phyloP scores from a whole-genome alignment of 2,113 vertebrate species.

The Myocastor coypus region DNA sequence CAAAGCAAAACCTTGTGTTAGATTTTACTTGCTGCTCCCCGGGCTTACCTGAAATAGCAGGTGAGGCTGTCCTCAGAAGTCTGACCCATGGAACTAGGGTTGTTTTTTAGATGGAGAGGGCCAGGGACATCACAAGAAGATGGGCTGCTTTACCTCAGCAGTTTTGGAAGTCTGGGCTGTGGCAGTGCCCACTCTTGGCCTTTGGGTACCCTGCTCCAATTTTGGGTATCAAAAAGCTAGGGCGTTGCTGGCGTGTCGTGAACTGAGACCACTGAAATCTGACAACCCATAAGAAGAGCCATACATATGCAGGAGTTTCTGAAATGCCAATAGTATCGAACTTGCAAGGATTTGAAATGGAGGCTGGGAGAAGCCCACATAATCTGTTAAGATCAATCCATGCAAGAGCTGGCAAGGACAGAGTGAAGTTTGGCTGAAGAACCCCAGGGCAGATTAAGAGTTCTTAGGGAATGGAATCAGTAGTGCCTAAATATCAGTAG shows the following conservation, averaged over 20 bases:
- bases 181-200: fast-evolving
- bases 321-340: not conserved
- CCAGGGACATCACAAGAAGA: not conserved
- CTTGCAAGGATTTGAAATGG: not conserved
- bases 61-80: not conserved
- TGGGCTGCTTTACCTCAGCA: not conserved
- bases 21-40: not conserved
- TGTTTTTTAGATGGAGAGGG: not conserved
- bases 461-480: not conserved
- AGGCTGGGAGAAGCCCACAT: not conserved
- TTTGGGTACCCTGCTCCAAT: too few species aligned
- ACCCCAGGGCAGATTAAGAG: not conserved
- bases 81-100: not conserved
- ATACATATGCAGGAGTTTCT: not conserved
- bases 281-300: not conserved
- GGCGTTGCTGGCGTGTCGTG: not conserved
- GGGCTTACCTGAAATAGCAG: not conserved
- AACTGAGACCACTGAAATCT: not conserved
- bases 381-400: too few species aligned
- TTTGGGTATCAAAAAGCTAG: not conserved
- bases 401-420: not conserved
- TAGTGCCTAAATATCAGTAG: not conserved
- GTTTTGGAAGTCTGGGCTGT: not conserved
- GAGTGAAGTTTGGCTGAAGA: not conserved
- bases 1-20: not conserved